phyloP scores from a whole-genome alignment of 2,888 invertebrate genomes.

The Metacarcinus magister region DNA sequence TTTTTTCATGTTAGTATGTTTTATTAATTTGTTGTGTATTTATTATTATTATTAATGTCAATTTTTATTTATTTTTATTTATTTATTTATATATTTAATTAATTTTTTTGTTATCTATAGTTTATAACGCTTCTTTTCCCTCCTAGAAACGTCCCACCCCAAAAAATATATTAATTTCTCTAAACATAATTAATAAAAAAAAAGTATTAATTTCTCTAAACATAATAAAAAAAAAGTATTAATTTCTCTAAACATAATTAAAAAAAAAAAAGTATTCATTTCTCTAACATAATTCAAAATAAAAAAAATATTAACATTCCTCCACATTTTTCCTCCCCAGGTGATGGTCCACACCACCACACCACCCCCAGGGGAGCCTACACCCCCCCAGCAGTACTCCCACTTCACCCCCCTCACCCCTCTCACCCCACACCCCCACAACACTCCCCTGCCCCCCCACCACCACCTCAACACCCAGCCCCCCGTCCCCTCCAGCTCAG shows the following conservation, averaged over 20 bases:
- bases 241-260: no score
- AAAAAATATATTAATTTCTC: no score
- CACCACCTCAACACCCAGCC: slow-evolving; percentile 58
- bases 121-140: no score
- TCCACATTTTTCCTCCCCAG: not conserved
- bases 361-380: slow-evolving; percentile 58
- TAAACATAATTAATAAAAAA: no score
- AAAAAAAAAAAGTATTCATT: not conserved
- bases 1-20: no score
- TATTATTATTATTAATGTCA: not conserved
- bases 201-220: not conserved
- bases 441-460: slow-evolving; percentile 49
- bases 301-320: no score
- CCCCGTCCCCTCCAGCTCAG: slow-evolving; percentile 64
- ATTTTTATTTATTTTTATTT: not conserved
- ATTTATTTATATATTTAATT: no score
- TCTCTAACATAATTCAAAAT: not conserved
- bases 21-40: no score
- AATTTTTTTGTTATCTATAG: no score
- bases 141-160: no score
- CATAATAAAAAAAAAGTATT: not conserved
- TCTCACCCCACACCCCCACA: slow-evolving; percentile 64
- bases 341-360: not conserved
- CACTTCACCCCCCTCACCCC: slow-evolving; percentile 66
- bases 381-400: slow-evolving; percentile 55